A percentile compares a stretch with the other conserved stretches of the same genome.
phyloP scores from a whole-genome alignment of 1,140 invertebrate species.

The Papilio glaucus region DNA sequence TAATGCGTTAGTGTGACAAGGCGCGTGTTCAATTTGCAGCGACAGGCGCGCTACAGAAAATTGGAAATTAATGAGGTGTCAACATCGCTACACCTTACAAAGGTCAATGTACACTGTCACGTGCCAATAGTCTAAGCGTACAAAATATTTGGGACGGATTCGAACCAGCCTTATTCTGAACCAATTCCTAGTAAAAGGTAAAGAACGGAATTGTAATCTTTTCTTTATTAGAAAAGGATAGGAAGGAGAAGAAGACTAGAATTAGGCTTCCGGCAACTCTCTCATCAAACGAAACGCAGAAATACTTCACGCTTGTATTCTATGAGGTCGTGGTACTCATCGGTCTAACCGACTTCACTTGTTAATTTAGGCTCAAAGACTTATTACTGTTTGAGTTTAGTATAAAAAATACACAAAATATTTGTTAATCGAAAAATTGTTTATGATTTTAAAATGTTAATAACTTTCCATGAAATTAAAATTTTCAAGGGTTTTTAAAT shows the following conservation, averaged over 20 bases:
- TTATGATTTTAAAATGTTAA: conserved; percentile 20
- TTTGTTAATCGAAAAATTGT: conserved; percentile 13
- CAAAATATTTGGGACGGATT: too few relatives aligned
- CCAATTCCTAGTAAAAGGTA: too few relatives aligned
- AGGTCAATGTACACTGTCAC: not conserved
- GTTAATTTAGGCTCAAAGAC: not conserved
- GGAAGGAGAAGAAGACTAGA: too few relatives aligned
- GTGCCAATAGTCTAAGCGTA: too few relatives aligned
- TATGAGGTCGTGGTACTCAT: too few relatives aligned
- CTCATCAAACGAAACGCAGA: too few relatives aligned
- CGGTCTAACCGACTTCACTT: too few relatives aligned
- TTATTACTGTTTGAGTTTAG: not conserved
- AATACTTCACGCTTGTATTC: too few relatives aligned
- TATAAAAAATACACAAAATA: not conserved
- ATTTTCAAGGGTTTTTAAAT: conserved; percentile 12
- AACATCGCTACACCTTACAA: not conserved
- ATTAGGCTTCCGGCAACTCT: too few relatives aligned
- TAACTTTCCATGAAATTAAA: conserved; percentile 23
- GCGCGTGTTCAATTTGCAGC: not conserved
- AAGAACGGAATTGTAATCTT: too few relatives aligned
- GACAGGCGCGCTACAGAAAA: not conserved
- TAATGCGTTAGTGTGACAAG: not conserved
- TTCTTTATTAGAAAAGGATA: too few relatives aligned
- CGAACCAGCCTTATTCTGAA: too few relatives aligned
- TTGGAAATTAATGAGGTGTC: not conserved